A percentile compares a stretch with the other conserved stretches of the same genome.
Conservation (phyloP, 2,888 invertebrate species). For the Tanypteryx hageni region DNA sequence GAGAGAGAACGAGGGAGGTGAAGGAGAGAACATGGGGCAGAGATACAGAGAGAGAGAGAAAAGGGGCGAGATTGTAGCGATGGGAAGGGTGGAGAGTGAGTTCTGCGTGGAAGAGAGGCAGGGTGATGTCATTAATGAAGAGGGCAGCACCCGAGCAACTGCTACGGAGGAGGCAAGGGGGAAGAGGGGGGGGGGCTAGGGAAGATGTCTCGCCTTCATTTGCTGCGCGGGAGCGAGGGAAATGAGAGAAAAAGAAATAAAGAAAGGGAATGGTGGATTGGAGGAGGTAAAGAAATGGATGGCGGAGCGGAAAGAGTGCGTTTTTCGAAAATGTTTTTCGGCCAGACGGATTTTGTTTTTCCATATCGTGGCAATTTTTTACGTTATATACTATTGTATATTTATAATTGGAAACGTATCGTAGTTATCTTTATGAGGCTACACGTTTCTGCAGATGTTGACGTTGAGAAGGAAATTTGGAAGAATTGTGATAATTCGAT, state of each 20-base stretch:
- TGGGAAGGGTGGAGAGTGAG: not conserved
- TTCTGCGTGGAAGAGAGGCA: not conserved
- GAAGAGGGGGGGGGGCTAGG: not conserved
- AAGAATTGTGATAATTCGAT: too few species aligned
- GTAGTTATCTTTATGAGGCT: too few species aligned
- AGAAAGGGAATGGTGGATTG: not conserved
- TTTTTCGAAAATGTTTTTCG: not conserved
- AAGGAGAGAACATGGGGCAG: not conserved
- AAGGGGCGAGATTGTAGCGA: not conserved
- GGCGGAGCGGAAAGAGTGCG: not conserved
- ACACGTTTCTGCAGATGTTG: too few species aligned
- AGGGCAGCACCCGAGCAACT: conserved; percentile 1
- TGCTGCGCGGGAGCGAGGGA: not conserved
- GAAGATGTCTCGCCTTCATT: conserved; percentile 8
- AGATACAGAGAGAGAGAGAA: not conserved
- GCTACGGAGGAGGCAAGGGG: not conserved
- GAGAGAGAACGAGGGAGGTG: not conserved
- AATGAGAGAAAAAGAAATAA: not conserved
- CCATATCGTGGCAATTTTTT: not conserved
- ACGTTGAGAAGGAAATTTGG: too few species aligned
- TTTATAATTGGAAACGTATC: too few species aligned
- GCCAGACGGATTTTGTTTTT: not conserved
- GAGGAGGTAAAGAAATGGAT: not conserved
- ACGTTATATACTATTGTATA: not conserved
- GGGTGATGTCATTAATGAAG: conserved; percentile 27